These are phyloP conservation scores for Hippocampus mohnikei DNA, from an alignment of 2,113 vertebrate genomes.

Conservation along the genomic window DNA sequence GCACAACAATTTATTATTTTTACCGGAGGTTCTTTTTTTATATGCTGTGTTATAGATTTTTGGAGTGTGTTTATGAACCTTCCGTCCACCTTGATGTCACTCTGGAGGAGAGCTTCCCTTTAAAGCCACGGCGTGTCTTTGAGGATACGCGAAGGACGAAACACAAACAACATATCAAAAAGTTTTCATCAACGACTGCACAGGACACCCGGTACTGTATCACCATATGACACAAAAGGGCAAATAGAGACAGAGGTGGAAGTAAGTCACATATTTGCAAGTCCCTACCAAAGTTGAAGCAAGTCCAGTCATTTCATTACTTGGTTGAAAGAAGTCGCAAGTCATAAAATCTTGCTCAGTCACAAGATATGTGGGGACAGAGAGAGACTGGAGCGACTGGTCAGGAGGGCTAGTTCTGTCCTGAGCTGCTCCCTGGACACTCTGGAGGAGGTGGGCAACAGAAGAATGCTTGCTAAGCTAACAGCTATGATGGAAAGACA, in stretches of 20 bases:
- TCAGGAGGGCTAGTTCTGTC: no score
- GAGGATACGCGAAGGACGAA: slow-evolving; percentile 52
- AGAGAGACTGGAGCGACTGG: no score
- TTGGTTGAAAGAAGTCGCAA: no score
- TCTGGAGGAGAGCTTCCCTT: slow-evolving; percentile 24
- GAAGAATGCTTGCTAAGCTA: no score
- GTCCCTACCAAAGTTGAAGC: no score
- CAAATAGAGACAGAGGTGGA: neutral
- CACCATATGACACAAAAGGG: slow-evolving; percentile 33
- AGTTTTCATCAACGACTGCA: slow-evolving; percentile 34
- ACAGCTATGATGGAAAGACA: no score
- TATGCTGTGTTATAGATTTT: neutral
- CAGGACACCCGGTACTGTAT: slow-evolving; percentile 20
- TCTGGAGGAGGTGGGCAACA: no score
- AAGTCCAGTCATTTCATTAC: no score
- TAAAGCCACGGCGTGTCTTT: slow-evolving; percentile 30
- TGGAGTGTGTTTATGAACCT: slow-evolving; percentile 2
- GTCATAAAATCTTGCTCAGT: no score
- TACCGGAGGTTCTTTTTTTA: slow-evolving; percentile 3
- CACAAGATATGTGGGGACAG: no score
- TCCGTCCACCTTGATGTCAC: slow-evolving; percentile 21
- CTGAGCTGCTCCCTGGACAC: no score
- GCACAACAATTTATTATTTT: neutral
- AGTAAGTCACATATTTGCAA: no score
- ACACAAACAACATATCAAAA: slow-evolving; percentile 34